Conservation (phyloP, 1,140 invertebrate genomes). For the Drosophila rufa region DNA sequence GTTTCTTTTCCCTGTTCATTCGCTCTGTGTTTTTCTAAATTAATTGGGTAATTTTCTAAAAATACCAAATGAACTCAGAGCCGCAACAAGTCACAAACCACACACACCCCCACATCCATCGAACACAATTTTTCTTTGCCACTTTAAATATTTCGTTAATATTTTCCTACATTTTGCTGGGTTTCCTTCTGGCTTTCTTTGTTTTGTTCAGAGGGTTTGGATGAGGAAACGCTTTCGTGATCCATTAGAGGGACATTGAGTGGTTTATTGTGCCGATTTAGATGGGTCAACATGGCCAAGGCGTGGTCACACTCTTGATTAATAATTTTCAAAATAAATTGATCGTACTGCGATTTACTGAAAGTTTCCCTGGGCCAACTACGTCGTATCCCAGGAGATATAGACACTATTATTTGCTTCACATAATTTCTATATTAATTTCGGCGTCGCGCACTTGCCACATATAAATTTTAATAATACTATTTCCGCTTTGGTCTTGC, state of each 20-base stretch:
- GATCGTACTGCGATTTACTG: background rate
- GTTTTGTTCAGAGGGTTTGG: conserved; percentile 20
- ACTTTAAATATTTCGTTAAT: conserved; percentile 65
- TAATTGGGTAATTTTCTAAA: conserved; percentile 84
- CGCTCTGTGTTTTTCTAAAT: conserved; percentile 68
- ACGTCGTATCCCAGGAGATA: conserved; percentile 24
- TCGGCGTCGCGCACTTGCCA: conserved; percentile 50
- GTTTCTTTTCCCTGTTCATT: conserved; percentile 25
- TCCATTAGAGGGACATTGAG: conserved; percentile 44
- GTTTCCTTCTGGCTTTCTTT: conserved; percentile 32
- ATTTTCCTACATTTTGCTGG: conserved; percentile 34
- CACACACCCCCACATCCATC: conserved; percentile 19
- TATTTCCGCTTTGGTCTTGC: conserved; percentile 65
- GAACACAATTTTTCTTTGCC: conserved; percentile 48
- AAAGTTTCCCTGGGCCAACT: conserved; percentile 20
- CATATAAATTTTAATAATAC: conserved; percentile 70
- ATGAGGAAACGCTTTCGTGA: conserved; percentile 29
- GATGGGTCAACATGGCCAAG: conserved; percentile 29
- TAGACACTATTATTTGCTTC: conserved; percentile 15
- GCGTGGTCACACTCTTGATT: conserved; percentile 25
- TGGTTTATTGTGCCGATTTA: conserved; percentile 33
- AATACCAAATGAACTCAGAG: conserved; percentile 80
- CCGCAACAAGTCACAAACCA: conserved; percentile 61
- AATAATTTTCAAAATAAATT: conserved; percentile 8
- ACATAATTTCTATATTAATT: conserved; percentile 35